Conservation (phyloP, 1,140 invertebrate species). For the Cylas formicarius region DNA sequence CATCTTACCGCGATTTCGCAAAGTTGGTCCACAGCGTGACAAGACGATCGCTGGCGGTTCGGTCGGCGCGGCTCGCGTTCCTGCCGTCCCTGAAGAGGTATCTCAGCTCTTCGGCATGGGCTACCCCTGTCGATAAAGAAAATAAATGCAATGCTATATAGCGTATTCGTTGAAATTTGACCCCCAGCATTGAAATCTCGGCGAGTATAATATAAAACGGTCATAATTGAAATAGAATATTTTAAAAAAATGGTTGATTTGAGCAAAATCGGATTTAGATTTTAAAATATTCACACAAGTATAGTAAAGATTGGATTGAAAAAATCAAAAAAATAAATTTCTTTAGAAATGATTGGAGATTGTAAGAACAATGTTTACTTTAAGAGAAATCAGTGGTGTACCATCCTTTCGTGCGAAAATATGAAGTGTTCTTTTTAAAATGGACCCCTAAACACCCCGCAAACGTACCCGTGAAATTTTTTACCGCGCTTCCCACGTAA, state of each 20-base stretch:
- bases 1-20: slow-evolving; percentile 26
- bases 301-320: too few species aligned
- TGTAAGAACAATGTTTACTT: too few species aligned
- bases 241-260: neutral
- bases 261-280: slow-evolving; percentile 12
- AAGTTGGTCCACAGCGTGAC: slow-evolving; percentile 29
- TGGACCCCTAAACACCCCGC: too few species aligned
- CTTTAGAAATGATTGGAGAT: too few species aligned
- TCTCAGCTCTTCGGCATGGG: slow-evolving; percentile 28
- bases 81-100: slow-evolving; percentile 24
- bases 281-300: too few species aligned
- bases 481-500: slow-evolving; percentile 28
- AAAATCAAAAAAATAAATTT: too few species aligned
- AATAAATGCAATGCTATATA: neutral
- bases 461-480: too few species aligned
- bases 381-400: too few species aligned
- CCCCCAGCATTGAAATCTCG: too few species aligned
- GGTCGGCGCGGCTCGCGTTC: slow-evolving; percentile 15
- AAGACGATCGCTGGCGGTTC: slow-evolving; percentile 14
- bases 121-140: slow-evolving; percentile 18
- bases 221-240: neutral
- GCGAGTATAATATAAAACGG: neutral
- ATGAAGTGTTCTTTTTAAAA: too few species aligned
- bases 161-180: too few species aligned
- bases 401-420: neutral